Percentiles rank a stretch among this genome's conserved stretches.
Conservation (phyloP, 1,140 invertebrate species). For the Drosophila arizonae region DNA sequence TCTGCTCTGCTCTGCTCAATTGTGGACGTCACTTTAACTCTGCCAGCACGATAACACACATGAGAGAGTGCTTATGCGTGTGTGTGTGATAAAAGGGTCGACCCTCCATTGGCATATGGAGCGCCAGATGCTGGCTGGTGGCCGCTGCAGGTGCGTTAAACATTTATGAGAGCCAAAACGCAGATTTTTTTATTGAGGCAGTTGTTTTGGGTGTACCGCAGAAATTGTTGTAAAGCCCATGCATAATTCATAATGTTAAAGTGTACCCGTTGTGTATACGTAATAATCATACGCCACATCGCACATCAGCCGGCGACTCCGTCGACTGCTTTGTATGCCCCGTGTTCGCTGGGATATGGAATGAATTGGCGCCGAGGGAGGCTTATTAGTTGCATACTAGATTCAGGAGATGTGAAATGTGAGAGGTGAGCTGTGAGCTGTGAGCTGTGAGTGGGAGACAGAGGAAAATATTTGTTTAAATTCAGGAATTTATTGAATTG, state of each 20-base stretch:
- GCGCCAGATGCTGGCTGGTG: slow-evolving; percentile 22
- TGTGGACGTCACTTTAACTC: slow-evolving; percentile 32
- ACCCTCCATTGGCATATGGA: background rate
- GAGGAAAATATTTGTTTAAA: background rate
- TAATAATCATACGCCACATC: slow-evolving; percentile 70
- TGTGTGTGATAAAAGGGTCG: slow-evolving; percentile 33
- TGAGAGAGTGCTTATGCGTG: background rate
- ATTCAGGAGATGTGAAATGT: background rate
- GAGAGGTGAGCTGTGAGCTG: background rate
- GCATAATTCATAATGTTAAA: slow-evolving; percentile 78
- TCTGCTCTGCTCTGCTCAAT: slow-evolving; percentile 9
- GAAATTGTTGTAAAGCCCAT: slow-evolving; percentile 71
- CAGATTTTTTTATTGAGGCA: slow-evolving; percentile 62
- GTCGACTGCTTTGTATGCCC: slow-evolving; percentile 27
- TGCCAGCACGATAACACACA: slow-evolving; percentile 27
- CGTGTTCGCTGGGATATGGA: slow-evolving; percentile 24
- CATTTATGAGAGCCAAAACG: slow-evolving; percentile 71
- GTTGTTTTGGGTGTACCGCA: slow-evolving; percentile 49
- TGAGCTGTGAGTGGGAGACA: background rate
- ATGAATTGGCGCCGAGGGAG: slow-evolving; percentile 36
- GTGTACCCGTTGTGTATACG: slow-evolving; percentile 77
- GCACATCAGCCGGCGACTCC: slow-evolving; percentile 13
- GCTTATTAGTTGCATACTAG: slow-evolving; percentile 22
- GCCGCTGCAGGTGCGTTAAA: slow-evolving; percentile 74
- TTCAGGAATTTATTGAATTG: background rate